These are phyloP conservation scores for Hyla sarda DNA, from an alignment of 2,113 vertebrate genomes.

Conservation along the genomic window DNA sequence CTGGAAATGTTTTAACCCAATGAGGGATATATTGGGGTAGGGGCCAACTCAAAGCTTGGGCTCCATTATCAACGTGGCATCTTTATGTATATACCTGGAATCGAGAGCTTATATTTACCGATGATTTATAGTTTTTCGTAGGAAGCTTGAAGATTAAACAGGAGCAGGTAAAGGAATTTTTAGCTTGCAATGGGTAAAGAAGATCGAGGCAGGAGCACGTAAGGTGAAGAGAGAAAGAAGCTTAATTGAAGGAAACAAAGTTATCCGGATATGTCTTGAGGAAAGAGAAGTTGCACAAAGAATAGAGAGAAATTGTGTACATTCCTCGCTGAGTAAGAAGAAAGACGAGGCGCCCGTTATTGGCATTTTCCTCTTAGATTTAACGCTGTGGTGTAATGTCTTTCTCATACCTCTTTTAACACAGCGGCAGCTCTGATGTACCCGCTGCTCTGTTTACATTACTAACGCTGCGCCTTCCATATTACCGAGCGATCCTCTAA, in stretches of 20 bases:
- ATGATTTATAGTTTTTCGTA: no score
- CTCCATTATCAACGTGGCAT: no score
- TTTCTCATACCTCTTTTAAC: conserved; percentile 44
- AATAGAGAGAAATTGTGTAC: not conserved
- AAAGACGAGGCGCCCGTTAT: not conserved
- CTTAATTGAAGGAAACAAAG: not conserved
- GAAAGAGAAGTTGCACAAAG: not conserved
- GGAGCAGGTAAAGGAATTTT: not conserved
- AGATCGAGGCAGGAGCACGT: not conserved
- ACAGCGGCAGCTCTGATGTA: conserved; percentile 30
- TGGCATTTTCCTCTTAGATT: not conserved
- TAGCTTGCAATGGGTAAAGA: not conserved
- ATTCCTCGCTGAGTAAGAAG: conserved; percentile 24
- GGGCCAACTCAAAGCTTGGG: no score
- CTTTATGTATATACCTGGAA: no score
- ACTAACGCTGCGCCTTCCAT: conserved; percentile 34
- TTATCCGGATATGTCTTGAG: not conserved
- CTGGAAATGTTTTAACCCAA: no score
- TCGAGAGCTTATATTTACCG: no score
- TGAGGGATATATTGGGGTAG: no score
- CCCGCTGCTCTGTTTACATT: conserved; percentile 51
- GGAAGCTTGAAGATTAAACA: not conserved
- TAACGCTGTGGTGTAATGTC: conserved; percentile 18
- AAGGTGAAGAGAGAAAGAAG: not conserved
- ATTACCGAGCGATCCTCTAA: not conserved